A percentile compares a stretch with the other conserved stretches of the same genome.
phyloP scores from a whole-genome alignment of 2,113 vertebrate genomes.

The Peromyscus leucopus region DNA sequence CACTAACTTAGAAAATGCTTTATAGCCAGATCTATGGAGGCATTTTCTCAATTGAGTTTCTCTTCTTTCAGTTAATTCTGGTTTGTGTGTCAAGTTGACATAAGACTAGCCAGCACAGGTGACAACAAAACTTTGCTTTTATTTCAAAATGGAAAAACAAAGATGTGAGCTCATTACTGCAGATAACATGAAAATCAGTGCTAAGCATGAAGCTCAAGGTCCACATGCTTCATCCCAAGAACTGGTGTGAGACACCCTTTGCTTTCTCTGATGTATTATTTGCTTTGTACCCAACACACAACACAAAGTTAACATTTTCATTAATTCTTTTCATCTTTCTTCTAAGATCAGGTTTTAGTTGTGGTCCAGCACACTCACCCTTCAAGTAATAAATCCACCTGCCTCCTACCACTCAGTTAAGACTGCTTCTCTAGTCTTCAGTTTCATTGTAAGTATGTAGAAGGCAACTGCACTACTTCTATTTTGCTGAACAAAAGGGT shows the following conservation, averaged over 20 bases:
- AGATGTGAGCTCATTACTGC: background rate
- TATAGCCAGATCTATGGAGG: background rate
- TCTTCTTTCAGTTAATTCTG: background rate
- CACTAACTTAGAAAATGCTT: background rate
- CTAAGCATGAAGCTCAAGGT: background rate
- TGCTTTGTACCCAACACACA: background rate
- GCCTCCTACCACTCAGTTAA: background rate
- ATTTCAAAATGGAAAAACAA: conserved; percentile 21
- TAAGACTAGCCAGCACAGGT: background rate
- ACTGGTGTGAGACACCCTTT: background rate
- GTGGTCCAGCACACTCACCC: background rate
- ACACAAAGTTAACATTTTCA: background rate
- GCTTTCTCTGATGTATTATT: background rate
- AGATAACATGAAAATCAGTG: background rate
- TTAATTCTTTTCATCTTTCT: background rate
- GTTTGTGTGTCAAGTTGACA: background rate
- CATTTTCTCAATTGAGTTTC: background rate
- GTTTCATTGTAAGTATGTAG: background rate
- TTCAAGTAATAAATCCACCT: background rate
- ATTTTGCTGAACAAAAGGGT: conserved; percentile 11
- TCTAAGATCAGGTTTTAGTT: background rate
- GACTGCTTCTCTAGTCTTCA: background rate
- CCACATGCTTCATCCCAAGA: background rate
- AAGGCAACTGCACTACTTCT: background rate
- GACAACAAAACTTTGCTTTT: conserved; percentile 8